Evolutionary conservation across 2,888 invertebrate species (phyloP), one percentile per base, ranked within the genome.

Genomic region (Polymixis lichenea): DNA sequence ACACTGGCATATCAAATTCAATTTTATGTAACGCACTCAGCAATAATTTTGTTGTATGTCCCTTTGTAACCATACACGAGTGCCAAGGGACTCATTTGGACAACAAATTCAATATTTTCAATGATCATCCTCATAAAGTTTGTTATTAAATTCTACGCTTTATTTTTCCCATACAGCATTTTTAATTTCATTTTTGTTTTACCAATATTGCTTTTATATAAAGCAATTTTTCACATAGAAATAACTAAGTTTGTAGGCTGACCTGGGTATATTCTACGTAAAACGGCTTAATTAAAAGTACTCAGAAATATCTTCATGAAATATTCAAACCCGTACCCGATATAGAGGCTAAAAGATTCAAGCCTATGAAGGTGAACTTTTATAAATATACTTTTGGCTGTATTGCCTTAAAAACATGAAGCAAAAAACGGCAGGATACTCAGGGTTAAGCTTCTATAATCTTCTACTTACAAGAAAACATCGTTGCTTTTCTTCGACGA

Each of bases 71-170:
- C 87, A 90, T 89, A 92, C 79, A 90, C 91, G 86, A 81, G 78
- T 82, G 66, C 62, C 85, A 80, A 82, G 88, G 87, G 88, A 87
- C 83, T 83, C 87, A 89, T 89, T 90, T 86, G 83, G 67, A 84
- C 78, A 84, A 75, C 82, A 87, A 90, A 89, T 90, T 90, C 83
- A 89, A 91, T 91, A 90, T 90, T 91, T 90, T 88, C 89, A 84
- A 89, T 88, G 77, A 74, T 73, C 82, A 76, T 81, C 73, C 82
- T 83, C 85, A 80, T 86, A 87, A 82, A 89, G 76, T 88, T 79
- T 81, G 61, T 83, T 88, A 89, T 90, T 89, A 78, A 87, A 87
- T 88, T 88, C 75, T 82, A 89, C 80, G 84, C 86, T 89, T 82
- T 87, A 78, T 84, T 80, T 84, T 67, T 72, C 66, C 72, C 25